These are phyloP conservation scores for Saccopteryx bilineata DNA, from an alignment of 2,113 vertebrate species.

Conservation along the genomic window DNA sequence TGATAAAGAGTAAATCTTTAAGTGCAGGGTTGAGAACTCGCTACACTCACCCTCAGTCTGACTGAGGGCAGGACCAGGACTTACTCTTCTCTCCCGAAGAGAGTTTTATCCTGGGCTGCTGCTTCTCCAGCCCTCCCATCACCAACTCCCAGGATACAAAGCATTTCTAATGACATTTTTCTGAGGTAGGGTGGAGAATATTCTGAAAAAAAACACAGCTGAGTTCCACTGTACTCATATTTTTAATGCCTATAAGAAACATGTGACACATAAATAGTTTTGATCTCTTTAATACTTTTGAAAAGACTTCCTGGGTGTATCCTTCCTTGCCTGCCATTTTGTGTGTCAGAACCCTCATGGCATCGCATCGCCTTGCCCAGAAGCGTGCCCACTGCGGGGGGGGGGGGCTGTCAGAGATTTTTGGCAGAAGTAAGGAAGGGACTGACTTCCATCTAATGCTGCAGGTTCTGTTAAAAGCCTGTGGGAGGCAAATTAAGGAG, in stretches of 20 bases:
- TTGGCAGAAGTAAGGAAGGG: not conserved
- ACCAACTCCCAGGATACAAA: not conserved
- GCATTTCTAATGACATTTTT: conserved; percentile 20
- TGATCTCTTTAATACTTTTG: not conserved
- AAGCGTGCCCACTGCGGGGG: not conserved
- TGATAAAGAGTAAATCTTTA: not conserved
- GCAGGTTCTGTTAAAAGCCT: not conserved
- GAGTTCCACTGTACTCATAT: not conserved
- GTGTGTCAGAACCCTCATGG: not conserved
- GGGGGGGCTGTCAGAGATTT: not conserved
- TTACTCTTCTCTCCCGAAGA: not conserved
- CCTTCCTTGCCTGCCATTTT: not conserved
- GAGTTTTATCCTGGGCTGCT: not conserved
- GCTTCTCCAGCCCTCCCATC: not conserved
- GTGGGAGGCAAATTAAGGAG: not conserved
- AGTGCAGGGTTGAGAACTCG: not conserved
- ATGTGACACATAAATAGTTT: not conserved
- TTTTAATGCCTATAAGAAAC: not conserved
- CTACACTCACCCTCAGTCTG: not conserved
- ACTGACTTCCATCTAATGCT: not conserved
- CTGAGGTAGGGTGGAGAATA: not conserved
- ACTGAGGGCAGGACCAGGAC: not conserved
- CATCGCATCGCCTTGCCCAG: not conserved
- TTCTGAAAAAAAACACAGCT: not conserved
- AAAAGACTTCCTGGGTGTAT: not conserved